These are phyloP conservation scores for Mystacornis crossleyi DNA, from an alignment of 2,113 vertebrate species.

Conservation along the genomic window DNA sequence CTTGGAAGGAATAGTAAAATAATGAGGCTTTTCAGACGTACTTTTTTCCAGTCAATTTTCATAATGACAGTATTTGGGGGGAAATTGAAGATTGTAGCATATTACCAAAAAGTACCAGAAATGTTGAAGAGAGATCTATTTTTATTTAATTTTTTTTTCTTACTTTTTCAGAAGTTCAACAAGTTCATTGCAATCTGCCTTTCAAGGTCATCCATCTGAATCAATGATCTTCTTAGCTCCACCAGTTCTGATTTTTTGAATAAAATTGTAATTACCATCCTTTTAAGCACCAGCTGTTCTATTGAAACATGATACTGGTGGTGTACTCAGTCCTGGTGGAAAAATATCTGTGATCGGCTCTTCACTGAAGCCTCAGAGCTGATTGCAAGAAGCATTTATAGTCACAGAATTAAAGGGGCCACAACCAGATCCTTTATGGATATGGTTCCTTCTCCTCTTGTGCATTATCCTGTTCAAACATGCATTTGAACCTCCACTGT, in stretches of 20 bases:
- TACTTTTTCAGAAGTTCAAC: conserved; percentile 48
- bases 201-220: conserved; percentile 66
- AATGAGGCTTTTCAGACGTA: conserved; percentile 13
- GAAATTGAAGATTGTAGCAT: conserved; percentile 37
- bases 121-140: background rate
- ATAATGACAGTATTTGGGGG: conserved; percentile 32
- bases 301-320: conserved; percentile 74
- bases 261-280: conserved; percentile 74
- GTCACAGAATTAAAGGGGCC: conserved; percentile 46
- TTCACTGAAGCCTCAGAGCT: conserved; percentile 44
- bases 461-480: background rate
- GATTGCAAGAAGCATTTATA: conserved; percentile 46
- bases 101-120: conserved; percentile 36
- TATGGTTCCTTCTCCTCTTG: background rate
- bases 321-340: conserved; percentile 51
- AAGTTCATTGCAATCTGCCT: conserved; percentile 61
- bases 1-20: conserved; percentile 46
- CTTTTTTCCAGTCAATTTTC: conserved; percentile 24
- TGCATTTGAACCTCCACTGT: background rate
- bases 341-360: conserved; percentile 52
- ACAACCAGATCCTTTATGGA: background rate
- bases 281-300: conserved; percentile 77
- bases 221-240: conserved; percentile 62
- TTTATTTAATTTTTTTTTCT: conserved; percentile 15
- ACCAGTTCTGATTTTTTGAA: conserved; percentile 71